Conservation (phyloP, 2,113 vertebrate genomes). For the Nettapus auritus region DNA sequence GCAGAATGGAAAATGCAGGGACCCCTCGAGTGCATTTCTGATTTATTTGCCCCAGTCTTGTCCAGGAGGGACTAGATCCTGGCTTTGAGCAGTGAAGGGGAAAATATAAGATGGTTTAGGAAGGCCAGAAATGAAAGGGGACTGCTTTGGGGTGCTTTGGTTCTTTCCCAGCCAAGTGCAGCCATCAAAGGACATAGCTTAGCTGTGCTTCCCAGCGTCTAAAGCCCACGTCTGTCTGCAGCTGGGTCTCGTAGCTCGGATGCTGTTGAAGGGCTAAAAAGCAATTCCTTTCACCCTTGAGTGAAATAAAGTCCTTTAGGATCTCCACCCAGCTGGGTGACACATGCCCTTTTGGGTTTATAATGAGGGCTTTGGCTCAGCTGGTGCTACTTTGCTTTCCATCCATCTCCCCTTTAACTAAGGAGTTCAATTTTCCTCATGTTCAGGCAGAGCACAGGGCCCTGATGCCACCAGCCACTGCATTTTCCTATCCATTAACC, state of each 20-base stretch:
- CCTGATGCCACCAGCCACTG: not conserved
- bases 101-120: rapidly evolving
- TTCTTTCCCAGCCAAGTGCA: not conserved
- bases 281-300: not conserved
- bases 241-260: not conserved
- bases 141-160: rapidly evolving
- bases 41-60: rapidly evolving
- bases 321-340: not conserved
- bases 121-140: rapidly evolving
- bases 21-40: not conserved
- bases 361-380: rapidly evolving
- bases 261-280: not conserved
- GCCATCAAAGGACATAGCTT: not conserved
- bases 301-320: not conserved
- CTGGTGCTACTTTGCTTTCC: not conserved
- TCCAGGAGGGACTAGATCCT: not conserved
- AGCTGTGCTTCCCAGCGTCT: not conserved
- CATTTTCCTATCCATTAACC: constrained; percentile 28
- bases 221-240: not conserved
- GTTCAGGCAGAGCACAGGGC: not conserved
- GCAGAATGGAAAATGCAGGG: not conserved
- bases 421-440: not conserved
- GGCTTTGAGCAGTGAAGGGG: not conserved
- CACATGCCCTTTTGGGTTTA: not conserved
- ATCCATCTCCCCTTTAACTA: not conserved